A percentile compares a stretch with the other conserved stretches of the same genome.
phyloP scores from a whole-genome alignment of 2,797 vertebrate genomes.

The Pangasius djambal region DNA sequence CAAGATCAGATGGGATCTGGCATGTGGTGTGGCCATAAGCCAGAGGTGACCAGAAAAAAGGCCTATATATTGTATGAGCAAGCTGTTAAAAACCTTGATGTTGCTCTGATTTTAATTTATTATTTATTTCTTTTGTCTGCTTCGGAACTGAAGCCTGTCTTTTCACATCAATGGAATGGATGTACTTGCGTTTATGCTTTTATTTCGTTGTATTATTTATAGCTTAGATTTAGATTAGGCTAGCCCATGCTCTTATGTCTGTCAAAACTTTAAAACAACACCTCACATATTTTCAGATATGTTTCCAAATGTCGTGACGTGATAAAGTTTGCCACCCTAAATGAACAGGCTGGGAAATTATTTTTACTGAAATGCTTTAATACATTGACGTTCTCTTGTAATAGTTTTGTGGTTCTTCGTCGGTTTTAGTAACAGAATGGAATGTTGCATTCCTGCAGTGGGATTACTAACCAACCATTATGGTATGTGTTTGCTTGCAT shows the following conservation, averaged over 20 bases:
- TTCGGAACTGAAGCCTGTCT: background rate
- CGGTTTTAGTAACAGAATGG: background rate
- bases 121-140: background rate
- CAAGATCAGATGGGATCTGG: background rate
- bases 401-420: background rate
- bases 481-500: background rate
- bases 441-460: background rate
- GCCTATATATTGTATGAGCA: background rate
- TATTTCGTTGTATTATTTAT: background rate
- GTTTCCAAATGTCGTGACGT: background rate
- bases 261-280: background rate
- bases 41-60: background rate
- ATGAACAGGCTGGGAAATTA: background rate
- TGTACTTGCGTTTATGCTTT: background rate
- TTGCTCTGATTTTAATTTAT: background rate
- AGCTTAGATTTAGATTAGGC: background rate
- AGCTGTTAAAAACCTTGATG: background rate
- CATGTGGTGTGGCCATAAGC: background rate
- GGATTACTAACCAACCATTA: constrained; percentile 12
- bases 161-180: background rate
- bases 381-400: background rate
- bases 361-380: background rate
- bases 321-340: background rate
- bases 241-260: background rate
- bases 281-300: background rate